Evolutionary conservation across 2,888 invertebrate genomes (phyloP), one percentile per base, ranked within the genome.

Genomic region (Argyra leucocephala): DNA sequence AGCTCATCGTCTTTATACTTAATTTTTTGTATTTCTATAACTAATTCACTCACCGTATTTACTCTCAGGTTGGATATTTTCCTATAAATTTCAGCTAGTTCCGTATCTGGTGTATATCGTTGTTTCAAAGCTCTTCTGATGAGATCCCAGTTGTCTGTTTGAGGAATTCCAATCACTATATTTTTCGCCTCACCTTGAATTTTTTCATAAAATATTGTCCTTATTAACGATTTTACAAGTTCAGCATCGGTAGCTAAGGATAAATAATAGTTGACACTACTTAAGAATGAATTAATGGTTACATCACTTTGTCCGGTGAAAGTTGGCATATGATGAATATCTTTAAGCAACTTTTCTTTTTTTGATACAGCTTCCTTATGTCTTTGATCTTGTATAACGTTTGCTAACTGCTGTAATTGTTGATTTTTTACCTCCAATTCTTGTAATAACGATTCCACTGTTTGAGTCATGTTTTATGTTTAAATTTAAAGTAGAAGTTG

Each of bases 1-100:
- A 65, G 15, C 31, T 65, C 58, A 48, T 63, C 63, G 22, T 62
- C 18, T 22, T 48, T 63, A 57, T 57, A 57, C 57, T 63, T 63
- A 31, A 63, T 63, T 12, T 63, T 21, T 36, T 63, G 63, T 23
- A 57, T 9, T 22, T 21, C 22, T 9, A 37, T 24, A 4, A 22
- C 22, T 57, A 63, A 57, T 57, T 63, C 63, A 23, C 57, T 57
- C 7, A 63, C 57, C 6, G 22, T 57, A 24, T 57, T 63, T 23
- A 23, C 63, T 57, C 57, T 57, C 6, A 63, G 3, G 24, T 23
- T 12, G 21, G 5, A 5, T 12, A 57, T 57, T 63, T 23, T 22
- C 24, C 63, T 22, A 48, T 63, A 63, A 12, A 63, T 48, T 22
- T 63, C 57, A 10, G 26, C 7, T 57, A 57, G 63, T 57, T 63